Evolutionary conservation across 2,113 vertebrate genomes (phyloP).

Genomic region (Cyanoramphus novaezelandiae): DNA sequence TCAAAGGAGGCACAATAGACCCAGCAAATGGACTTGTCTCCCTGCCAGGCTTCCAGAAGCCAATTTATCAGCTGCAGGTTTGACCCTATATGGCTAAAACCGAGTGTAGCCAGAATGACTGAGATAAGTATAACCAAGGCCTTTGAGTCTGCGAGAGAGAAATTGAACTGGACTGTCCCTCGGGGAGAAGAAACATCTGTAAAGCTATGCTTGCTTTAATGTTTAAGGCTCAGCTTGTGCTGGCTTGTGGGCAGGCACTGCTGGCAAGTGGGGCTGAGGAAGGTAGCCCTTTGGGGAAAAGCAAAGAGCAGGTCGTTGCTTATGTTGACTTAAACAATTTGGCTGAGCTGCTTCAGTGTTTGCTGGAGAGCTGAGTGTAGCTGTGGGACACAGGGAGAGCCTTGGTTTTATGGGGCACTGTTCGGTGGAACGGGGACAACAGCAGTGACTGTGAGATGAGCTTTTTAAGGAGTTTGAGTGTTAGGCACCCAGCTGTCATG

Average conservation of each 20-base stretch:
- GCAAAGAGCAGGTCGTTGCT: not conserved
- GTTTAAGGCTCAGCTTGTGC: not conserved
- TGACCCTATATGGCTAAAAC: slow-evolving; percentile 60
- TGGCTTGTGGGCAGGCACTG: not conserved
- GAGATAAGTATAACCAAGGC: slow-evolving; percentile 62
- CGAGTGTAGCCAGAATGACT: slow-evolving; percentile 38
- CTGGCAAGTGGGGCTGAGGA: not conserved
- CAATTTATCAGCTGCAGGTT: slow-evolving; percentile 65
- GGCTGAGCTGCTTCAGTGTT: not conserved
- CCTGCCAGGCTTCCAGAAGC: slow-evolving; percentile 57
- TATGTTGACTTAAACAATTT: not conserved
- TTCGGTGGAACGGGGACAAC: not conserved
- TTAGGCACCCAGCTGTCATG: slow-evolving; percentile 11
- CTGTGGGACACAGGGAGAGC: not conserved
- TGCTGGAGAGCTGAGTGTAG: not conserved
- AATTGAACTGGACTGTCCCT: slow-evolving; percentile 55
- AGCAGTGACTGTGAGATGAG: not conserved
- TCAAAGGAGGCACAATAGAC: slow-evolving; percentile 58
- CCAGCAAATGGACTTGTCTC: slow-evolving; percentile 57
- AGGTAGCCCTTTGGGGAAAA: not conserved
- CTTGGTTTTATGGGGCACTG: not conserved
- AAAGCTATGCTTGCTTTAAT: not conserved
- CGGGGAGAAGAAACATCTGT: slow-evolving; percentile 54
- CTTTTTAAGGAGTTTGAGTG: not conserved
- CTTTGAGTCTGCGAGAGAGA: slow-evolving; percentile 46